Conservation (phyloP, 1,140 invertebrate species). For the Scaptomyza pallida region DNA sequence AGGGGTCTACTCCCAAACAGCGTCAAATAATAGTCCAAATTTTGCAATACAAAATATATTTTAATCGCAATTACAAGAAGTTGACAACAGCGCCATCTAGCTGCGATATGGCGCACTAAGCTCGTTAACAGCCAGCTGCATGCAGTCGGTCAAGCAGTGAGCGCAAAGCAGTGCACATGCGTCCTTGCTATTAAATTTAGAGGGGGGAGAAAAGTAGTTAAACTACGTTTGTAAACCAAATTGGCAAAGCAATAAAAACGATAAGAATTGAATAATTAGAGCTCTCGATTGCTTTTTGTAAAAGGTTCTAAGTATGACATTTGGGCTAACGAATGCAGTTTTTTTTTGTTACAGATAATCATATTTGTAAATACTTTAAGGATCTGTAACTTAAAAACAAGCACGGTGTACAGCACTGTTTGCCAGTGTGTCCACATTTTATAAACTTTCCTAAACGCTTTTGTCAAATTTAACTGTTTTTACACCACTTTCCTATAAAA, state of each 20-base stretch:
- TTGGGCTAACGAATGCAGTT: no score
- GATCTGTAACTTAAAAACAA: neutral
- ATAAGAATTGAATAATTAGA: neutral
- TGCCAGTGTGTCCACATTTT: neutral
- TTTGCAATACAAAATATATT: conserved; percentile 5
- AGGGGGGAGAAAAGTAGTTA: neutral
- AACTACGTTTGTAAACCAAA: neutral
- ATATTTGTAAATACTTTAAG: neutral
- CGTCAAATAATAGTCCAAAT: conserved; percentile 18
- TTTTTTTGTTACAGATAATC: no score
- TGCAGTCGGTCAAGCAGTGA: conserved; percentile 49
- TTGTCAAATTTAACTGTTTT: neutral
- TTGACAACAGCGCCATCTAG: conserved; percentile 53
- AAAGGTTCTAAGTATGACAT: neutral
- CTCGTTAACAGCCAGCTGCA: conserved; percentile 21
- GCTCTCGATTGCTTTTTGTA: no score
- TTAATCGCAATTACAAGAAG: conserved; percentile 13
- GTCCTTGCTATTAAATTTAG: conserved; percentile 48
- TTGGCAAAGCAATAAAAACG: neutral
- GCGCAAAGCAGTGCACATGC: conserved; percentile 47
- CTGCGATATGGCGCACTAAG: conserved; percentile 8
- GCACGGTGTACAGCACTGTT: neutral
- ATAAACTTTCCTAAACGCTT: no score
- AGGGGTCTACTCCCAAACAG: conserved; percentile 22
- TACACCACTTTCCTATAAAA: neutral